Evolutionary conservation across 2,888 invertebrate genomes (phyloP), one percentile per base, ranked within the genome.

Genomic region (Sinohyriopsis cumingii): DNA sequence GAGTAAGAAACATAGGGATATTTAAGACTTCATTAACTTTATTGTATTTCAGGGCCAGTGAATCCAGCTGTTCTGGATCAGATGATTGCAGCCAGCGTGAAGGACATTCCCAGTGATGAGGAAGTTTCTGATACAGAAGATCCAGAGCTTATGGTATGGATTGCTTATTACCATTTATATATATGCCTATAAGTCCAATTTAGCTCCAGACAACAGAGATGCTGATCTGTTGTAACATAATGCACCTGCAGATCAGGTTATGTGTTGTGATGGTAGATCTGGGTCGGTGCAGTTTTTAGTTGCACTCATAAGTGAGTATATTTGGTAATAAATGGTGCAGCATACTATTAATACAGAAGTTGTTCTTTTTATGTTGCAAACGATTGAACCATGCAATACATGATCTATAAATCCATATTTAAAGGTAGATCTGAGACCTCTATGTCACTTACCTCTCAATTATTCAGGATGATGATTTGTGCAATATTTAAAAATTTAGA

Each of bases 81-180:
- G 67, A 81, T 88, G 84, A 93, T 96, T 63, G 93, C 94, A 3
- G 94, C 93, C 60, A 95, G 95, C 84, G 90, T 96, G 89, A 93
- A 93, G 86, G 96, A 96, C 88, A 91, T 94, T 66, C 93, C 93
- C 89, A 95, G 94, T 71, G 95, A 95, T 73, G 91, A 93, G 54
- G 94, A 93, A 60, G 94, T 94, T 79, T 95, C 95, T 72, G 94
- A 96, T 80, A 84, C 84, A 59, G 86, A 87, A 45, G 96, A 96
- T 89, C 87, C 87, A 19, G 95, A 95, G 54, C 91, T 97, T 22
- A 90, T 97, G 79, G 93, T 93, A 89, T 57, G 75, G 65, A 33
- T 5, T 18, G n/a, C 25, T 18, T 20, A 53, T n/a, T 7, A 20
- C 56, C 54, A 5, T 54, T n/a, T n/a, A 20, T 7, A 55, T 33